Conservation (phyloP, 2,888 invertebrate species). For the Dolomedes plantarius region DNA sequence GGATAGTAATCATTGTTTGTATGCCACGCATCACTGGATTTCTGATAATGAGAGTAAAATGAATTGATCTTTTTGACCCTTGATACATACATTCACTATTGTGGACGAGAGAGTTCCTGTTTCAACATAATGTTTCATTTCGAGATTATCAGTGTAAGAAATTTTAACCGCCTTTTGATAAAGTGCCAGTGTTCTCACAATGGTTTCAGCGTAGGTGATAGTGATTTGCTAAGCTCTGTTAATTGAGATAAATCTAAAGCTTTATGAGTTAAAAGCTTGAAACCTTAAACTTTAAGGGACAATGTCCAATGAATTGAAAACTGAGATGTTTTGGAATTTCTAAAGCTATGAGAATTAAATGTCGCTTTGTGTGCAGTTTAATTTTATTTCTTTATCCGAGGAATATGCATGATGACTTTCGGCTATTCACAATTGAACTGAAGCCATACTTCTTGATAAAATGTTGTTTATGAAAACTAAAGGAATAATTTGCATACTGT, state of each 20-base stretch:
- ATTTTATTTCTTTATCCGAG: too few relatives aligned
- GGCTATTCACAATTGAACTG: too few relatives aligned
- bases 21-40: constrained; percentile 42
- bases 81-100: constrained; percentile 25
- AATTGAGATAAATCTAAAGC: background rate
- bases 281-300: background rate
- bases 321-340: too few relatives aligned
- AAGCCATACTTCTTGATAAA: too few relatives aligned
- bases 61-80: constrained; percentile 65
- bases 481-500: too few relatives aligned
- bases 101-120: constrained; percentile 21
- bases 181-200: constrained; percentile 1
- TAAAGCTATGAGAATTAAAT: too few relatives aligned
- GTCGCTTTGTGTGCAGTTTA: too few relatives aligned
- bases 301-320: too few relatives aligned
- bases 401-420: too few relatives aligned
- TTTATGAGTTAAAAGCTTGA: background rate
- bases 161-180: background rate
- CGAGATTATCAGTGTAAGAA: constrained; percentile 32
- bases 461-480: too few relatives aligned
- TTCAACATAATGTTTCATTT: constrained; percentile 19
- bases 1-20: constrained; percentile 64
- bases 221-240: background rate
- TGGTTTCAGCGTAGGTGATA: background rate
- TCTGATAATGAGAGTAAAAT: constrained; percentile 69